These are phyloP conservation scores for Pseudomyrmex cubaensis DNA, from an alignment of 1,140 invertebrate genomes.

Conservation along the genomic window DNA sequence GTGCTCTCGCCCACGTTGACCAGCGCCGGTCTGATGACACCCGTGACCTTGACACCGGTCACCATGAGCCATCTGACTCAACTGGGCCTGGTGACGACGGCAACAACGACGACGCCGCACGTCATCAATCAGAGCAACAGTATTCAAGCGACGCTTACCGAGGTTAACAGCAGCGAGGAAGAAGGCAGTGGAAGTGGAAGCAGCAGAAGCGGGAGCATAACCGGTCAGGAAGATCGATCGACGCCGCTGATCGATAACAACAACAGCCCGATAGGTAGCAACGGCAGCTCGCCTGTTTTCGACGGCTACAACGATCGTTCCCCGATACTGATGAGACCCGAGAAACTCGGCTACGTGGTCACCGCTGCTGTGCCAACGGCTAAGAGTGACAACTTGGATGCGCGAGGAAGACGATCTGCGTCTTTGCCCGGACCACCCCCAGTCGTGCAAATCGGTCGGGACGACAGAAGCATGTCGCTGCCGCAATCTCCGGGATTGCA, in stretches of 20 bases:
- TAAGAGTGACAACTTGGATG: constrained; percentile 54
- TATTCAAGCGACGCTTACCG: constrained; percentile 78
- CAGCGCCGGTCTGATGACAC: constrained; percentile 86
- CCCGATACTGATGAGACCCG: constrained; percentile 80
- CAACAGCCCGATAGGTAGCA: constrained; percentile 67
- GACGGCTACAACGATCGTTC: constrained; percentile 79
- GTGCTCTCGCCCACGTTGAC: constrained; percentile 88
- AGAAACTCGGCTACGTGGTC: constrained; percentile 78
- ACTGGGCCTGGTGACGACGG: constrained; percentile 80
- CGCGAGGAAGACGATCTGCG: constrained; percentile 80
- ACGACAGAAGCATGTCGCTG: constrained; percentile 83
- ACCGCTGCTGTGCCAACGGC: constrained; percentile 44
- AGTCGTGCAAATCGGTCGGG: constrained; percentile 56
- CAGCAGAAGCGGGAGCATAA: constrained; percentile 80
- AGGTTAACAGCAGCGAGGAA: constrained; percentile 83
- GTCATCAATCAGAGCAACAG: constrained; percentile 10
- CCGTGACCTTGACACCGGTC: constrained; percentile 86
- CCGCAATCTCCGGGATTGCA: constrained; percentile 80
- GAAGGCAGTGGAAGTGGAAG: constrained; percentile 79
- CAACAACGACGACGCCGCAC: constrained; percentile 74
- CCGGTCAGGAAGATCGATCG: constrained; percentile 79
- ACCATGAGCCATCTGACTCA: constrained; percentile 83
- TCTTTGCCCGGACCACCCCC: constrained; percentile 79
- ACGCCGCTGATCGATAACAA: constrained; percentile 74
- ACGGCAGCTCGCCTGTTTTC: constrained; percentile 80